A percentile compares a stretch with the other conserved stretches of the same genome.
phyloP scores from a whole-genome alignment of 2,113 vertebrate genomes.

The Turnix velox region DNA sequence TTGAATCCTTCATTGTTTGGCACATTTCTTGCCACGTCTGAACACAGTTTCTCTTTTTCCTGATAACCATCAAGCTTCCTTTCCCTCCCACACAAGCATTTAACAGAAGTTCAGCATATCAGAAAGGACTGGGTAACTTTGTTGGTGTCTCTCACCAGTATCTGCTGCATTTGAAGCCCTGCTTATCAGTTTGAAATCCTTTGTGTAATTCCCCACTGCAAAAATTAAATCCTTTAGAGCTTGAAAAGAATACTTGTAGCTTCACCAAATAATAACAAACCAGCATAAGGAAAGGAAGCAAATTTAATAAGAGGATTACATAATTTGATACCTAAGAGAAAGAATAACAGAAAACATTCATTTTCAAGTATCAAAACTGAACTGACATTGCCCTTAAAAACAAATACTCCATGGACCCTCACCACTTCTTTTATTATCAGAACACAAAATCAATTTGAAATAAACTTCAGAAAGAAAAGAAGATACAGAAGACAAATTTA shows the following conservation, averaged over 20 bases:
- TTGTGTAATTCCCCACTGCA: background rate
- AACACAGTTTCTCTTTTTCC: background rate
- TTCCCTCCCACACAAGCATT: background rate
- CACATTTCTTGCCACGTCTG: background rate
- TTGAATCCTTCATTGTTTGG: background rate
- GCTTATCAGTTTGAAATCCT: background rate
- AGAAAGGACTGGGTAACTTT: background rate
- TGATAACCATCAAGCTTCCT: background rate
- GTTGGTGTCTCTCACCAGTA: background rate
- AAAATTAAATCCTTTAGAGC: background rate
- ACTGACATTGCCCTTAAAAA: background rate
- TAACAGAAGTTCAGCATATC: background rate
- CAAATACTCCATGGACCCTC: background rate
- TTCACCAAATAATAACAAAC: background rate
- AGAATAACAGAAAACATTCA: background rate
- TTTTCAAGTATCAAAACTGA: background rate
- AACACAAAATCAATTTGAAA: background rate
- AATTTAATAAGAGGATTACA: background rate
- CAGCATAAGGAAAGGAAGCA: background rate
- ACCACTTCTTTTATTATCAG: background rate
- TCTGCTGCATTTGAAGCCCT: background rate
- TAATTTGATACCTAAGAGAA: background rate
- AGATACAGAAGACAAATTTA: background rate
- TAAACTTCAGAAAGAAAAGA: background rate
- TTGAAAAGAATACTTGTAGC: background rate